Conservation (phyloP, 1,140 invertebrate genomes). For the Papilio dardanus region DNA sequence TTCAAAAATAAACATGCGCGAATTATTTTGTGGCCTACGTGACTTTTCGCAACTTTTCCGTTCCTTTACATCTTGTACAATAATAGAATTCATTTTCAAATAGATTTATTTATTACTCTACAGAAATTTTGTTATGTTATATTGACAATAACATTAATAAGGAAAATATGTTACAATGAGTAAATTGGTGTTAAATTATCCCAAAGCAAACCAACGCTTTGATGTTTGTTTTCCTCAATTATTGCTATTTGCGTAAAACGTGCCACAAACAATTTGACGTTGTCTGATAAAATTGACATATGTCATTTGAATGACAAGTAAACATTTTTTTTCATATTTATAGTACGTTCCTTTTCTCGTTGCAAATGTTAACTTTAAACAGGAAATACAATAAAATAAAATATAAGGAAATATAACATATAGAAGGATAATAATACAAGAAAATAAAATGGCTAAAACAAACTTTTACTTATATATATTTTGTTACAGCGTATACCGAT, state of each 20-base stretch:
- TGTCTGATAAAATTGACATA: not conserved
- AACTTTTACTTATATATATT: too few relatives aligned
- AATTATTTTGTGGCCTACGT: conserved; percentile 66
- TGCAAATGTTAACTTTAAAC: not conserved
- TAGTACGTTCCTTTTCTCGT: conserved; percentile 40
- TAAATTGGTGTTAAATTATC: not conserved
- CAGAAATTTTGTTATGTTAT: not conserved
- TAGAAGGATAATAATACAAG: too few relatives aligned
- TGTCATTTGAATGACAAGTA: not conserved
- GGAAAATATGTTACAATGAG: conserved; percentile 43
- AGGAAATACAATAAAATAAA: not conserved
- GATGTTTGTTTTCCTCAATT: not conserved
- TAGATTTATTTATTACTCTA: not conserved
- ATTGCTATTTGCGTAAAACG: conserved; percentile 15
- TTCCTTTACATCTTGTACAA: conserved; percentile 43
- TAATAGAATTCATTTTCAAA: not conserved
- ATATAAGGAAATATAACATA: too few relatives aligned
- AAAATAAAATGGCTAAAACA: too few relatives aligned
- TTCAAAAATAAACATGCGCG: conserved; percentile 72
- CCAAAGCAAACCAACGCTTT: not conserved
- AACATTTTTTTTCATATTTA: not conserved
- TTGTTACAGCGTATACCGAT: conserved; percentile 78
- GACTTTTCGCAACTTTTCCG: conserved; percentile 65
- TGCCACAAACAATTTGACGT: conserved; percentile 1
- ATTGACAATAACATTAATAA: not conserved